These are phyloP conservation scores for Sinella curviseta DNA, from an alignment of 1,140 invertebrate genomes.

Conservation along the genomic window DNA sequence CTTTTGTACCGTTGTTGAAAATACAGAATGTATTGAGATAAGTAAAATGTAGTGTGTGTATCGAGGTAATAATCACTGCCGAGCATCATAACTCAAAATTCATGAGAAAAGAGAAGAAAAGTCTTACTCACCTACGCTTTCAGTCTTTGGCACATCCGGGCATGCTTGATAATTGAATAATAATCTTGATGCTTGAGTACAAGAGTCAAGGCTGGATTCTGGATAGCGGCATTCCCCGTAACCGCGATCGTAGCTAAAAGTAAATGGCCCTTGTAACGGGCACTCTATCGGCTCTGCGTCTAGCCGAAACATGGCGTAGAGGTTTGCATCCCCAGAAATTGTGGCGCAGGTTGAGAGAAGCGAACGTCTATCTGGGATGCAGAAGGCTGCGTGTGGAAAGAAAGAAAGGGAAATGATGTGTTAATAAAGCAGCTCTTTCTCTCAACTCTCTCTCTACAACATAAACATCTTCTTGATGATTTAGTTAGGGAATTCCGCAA, in stretches of 20 bases:
- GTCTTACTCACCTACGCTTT: constrained; percentile 56
- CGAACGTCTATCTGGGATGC: neutral
- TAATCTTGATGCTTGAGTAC: constrained; percentile 74
- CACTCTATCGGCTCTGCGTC: constrained; percentile 62
- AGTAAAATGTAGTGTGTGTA: neutral
- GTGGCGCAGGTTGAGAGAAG: constrained; percentile 61
- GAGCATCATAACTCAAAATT: no score
- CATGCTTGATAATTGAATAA: constrained; percentile 87
- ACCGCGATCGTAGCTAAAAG: constrained; percentile 67
- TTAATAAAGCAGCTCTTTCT: neutral
- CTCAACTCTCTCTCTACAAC: neutral
- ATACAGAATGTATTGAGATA: no score
- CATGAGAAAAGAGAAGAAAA: neutral
- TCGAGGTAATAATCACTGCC: neutral
- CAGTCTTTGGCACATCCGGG: constrained; percentile 77
- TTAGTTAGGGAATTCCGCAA: neutral
- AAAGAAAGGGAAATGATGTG: constrained; percentile 15
- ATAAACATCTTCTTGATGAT: neutral
- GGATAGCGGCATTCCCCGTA: constrained; percentile 74
- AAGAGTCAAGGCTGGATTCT: constrained; percentile 75
- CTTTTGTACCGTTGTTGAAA: neutral
- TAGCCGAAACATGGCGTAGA: constrained; percentile 74
- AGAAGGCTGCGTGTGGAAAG: constrained; percentile 23
- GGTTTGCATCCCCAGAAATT: constrained; percentile 69
- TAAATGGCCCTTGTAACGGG: constrained; percentile 51